These are phyloP conservation scores for Sciaenops ocellatus DNA, from an alignment of 2,797 vertebrate genomes.

Conservation along the genomic window DNA sequence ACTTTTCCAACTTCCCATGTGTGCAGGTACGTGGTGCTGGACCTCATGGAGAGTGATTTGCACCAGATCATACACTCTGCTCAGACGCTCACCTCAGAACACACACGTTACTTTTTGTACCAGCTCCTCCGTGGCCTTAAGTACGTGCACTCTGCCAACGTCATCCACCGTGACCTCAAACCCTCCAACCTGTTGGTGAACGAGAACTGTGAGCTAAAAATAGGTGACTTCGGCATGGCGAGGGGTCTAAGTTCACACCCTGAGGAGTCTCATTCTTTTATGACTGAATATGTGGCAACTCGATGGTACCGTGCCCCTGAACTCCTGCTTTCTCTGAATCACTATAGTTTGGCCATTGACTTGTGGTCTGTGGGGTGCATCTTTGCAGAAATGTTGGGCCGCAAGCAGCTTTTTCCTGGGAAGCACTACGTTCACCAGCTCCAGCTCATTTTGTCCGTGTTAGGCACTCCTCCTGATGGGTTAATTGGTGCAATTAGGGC, in stretches of 20 bases:
- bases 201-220: slow-evolving; percentile 96
- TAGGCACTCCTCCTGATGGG: slow-evolving; percentile 91
- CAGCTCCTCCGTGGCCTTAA: slow-evolving; percentile 94
- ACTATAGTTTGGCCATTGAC: slow-evolving; percentile 94
- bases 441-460: slow-evolving; percentile 91
- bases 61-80: slow-evolving; percentile 95
- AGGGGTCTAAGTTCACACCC: slow-evolving; percentile 91
- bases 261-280: slow-evolving; percentile 91
- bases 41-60: slow-evolving; percentile 95
- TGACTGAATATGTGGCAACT: slow-evolving; percentile 96
- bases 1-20: slow-evolving; percentile 12
- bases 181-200: slow-evolving; percentile 94
- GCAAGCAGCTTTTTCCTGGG: slow-evolving; percentile 93
- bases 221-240: slow-evolving; percentile 96
- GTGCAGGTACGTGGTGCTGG: slow-evolving; percentile 92
- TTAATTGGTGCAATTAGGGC: slow-evolving; percentile 90
- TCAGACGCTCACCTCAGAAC: slow-evolving; percentile 91
- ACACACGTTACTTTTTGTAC: slow-evolving; percentile 94
- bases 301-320: slow-evolving; percentile 96
- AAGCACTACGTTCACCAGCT: slow-evolving; percentile 95
- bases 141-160: slow-evolving; percentile 94
- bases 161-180: slow-evolving; percentile 95
- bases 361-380: slow-evolving; percentile 96
- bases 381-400: slow-evolving; percentile 94
- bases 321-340: slow-evolving; percentile 92